Percentiles rank a stretch among this genome's conserved stretches.
phyloP scores from a whole-genome alignment of 1,140 invertebrate species.

The Dolichoris vasculosae region DNA sequence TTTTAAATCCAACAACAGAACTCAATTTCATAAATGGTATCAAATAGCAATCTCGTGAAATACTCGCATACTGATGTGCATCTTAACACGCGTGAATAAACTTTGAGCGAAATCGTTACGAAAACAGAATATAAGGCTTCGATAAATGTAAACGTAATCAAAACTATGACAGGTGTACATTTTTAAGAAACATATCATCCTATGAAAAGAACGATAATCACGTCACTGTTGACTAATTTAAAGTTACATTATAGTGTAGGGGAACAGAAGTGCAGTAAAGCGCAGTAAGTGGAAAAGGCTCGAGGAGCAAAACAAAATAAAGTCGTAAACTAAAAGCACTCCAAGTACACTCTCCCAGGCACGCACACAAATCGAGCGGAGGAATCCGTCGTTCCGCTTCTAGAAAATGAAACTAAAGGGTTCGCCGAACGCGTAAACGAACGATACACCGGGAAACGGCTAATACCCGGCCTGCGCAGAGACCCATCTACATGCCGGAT shows the following conservation, averaged over 20 bases:
- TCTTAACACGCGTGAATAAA: too few species aligned
- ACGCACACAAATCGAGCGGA: not conserved
- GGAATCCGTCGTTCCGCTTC: not conserved
- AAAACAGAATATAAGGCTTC: too few species aligned
- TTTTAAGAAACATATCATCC: too few species aligned
- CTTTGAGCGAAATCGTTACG: too few species aligned
- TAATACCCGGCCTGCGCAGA: too few species aligned
- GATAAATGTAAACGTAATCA: too few species aligned
- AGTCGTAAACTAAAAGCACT: not conserved
- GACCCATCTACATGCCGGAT: not conserved
- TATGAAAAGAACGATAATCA: too few species aligned
- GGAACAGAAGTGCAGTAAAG: not conserved
- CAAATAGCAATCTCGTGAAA: not conserved
- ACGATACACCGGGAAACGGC: not conserved
- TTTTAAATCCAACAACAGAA: not conserved
- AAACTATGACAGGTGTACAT: too few species aligned
- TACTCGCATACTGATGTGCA: not conserved
- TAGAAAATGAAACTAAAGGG: not conserved
- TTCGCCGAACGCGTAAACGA: not conserved
- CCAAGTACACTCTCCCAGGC: not conserved
- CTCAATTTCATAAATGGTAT: not conserved
- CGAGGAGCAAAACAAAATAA: not conserved
- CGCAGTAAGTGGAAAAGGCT: not conserved
- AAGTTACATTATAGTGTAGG: too few species aligned
- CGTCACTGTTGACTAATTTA: too few species aligned